A percentile compares a stretch with the other conserved stretches of the same genome.
These are phyloP conservation scores for Drosophila atroscutellata DNA, from an alignment of 2,888 invertebrate genomes.

Conservation along the genomic window DNA sequence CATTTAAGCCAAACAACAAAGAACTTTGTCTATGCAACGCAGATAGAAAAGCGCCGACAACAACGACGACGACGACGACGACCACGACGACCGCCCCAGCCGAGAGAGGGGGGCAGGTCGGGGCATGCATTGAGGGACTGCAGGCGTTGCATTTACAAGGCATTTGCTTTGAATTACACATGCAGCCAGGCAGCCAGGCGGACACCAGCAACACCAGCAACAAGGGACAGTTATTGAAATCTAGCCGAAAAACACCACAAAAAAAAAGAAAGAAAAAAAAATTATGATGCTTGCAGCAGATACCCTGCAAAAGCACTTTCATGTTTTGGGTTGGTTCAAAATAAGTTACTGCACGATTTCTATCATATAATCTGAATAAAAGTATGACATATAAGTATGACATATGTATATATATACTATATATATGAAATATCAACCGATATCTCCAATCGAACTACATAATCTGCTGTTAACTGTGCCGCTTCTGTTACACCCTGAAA, in stretches of 20 bases:
- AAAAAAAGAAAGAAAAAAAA: not conserved
- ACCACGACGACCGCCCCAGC: not conserved
- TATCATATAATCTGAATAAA: too few relatives aligned
- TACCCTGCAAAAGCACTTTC: not conserved
- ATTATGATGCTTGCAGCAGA: not conserved
- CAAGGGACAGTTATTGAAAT: conserved; percentile 38
- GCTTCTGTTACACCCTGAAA: not conserved
- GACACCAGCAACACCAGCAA: conserved; percentile 30
- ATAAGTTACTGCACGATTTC: too few relatives aligned
- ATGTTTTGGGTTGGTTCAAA: not conserved
- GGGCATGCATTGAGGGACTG: conserved; percentile 1
- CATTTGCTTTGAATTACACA: conserved; percentile 60
- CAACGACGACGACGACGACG: not conserved
- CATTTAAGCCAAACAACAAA: conserved; percentile 43
- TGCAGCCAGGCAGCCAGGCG: conserved; percentile 8
- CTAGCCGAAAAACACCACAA: conserved; percentile 6
- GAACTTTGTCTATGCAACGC: conserved; percentile 40
- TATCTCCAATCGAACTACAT: not conserved
- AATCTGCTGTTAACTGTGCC: not conserved
- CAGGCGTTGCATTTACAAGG: conserved; percentile 55
- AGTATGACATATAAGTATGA: too few relatives aligned
- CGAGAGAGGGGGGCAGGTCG: not conserved
- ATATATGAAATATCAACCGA: not conserved
- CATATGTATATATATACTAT: too few relatives aligned
- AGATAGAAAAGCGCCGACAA: conserved; percentile 7